A percentile compares a stretch with the other conserved stretches of the same genome.
phyloP scores from a whole-genome alignment of 2,797 vertebrate species.

The Masticophis lateralis region DNA sequence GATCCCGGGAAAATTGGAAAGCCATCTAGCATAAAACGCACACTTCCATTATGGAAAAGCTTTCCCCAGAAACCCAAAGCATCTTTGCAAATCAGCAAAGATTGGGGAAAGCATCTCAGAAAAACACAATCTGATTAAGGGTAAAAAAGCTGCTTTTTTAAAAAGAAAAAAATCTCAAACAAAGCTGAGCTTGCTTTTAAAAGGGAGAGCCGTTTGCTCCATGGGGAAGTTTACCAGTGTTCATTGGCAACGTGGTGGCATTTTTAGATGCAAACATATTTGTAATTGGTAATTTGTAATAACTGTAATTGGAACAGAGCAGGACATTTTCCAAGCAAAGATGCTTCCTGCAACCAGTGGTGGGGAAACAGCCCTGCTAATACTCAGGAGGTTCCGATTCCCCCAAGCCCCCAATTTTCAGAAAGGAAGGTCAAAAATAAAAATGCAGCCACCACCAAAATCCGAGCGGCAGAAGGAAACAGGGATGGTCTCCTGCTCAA shows the following conservation, averaged over 20 bases:
- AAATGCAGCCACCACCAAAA: neutral
- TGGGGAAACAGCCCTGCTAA: neutral
- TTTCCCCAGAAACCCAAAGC: too few species aligned
- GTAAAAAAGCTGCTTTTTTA: neutral
- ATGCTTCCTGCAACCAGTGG: neutral
- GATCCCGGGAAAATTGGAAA: neutral
- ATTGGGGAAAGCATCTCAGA: neutral
- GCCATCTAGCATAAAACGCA: neutral
- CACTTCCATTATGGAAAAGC: neutral
- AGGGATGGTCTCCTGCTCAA: neutral
- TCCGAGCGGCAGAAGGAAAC: neutral
- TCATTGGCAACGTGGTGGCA: neutral
- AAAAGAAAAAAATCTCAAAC: neutral
- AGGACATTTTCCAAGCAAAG: neutral
- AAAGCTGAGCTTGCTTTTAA: neutral
- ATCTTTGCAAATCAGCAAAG: neutral
- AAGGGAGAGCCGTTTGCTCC: neutral
- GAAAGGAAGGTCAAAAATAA: neutral
- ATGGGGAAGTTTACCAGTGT: neutral
- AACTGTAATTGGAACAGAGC: neutral
- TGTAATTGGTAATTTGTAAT: neutral
- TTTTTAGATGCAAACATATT: neutral
- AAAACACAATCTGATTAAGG: neutral
- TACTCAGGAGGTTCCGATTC: neutral
- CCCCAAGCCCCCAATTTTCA: neutral